Base-by-base conservation (phyloP, 2,888 invertebrate species). In the Ctenicera cuprea region DNA sequence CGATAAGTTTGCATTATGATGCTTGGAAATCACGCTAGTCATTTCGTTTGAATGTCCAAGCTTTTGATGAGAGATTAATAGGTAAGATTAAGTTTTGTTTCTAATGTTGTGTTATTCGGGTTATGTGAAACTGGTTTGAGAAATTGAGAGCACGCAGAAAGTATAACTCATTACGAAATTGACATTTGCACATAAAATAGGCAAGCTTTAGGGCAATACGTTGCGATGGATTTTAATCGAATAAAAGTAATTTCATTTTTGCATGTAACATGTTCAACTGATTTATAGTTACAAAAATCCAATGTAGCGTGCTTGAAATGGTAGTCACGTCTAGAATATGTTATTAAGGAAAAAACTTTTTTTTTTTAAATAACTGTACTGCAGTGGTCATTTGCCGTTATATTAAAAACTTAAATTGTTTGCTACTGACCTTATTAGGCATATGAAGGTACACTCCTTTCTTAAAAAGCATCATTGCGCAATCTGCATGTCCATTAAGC, bases 361-460 rank as follows among this genome's bases (percentile, higher is more conserved):
- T n/a, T n/a, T n/a, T n/a, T n/a, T n/a, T n/a, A n/a, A n/a, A n/a
- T n/a, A n/a, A n/a, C n/a, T n/a, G n/a, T n/a, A n/a, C n/a, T n/a
- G n/a, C n/a, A n/a, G n/a, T n/a, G n/a, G n/a, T n/a, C n/a, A n/a
- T n/a, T 41, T 11, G 41, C n/a, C 7, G 20, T 20, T 12, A 41
- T 14, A 57, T 7, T 37, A 14, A 1, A 22, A 1, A 9, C 9
- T 20, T 37, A 7, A 57, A 12, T 11, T 26, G 3, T 52, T 37
- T 37, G n/a, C 16, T 67, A 7, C 71, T 70, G 77, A 91, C 94
- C 91, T 99, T 99, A 87, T 99, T 99, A 75, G 99, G 99, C 99
- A 99, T 99, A 86, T 98, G 97, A 20, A 99, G 91, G 79, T 99
- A 99, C 41, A 99, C 99, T 11, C 99, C 99, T 86, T 98, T 97